Conservation (phyloP, 2,113 vertebrate species). For the Pyrgilauda ruficollis region DNA sequence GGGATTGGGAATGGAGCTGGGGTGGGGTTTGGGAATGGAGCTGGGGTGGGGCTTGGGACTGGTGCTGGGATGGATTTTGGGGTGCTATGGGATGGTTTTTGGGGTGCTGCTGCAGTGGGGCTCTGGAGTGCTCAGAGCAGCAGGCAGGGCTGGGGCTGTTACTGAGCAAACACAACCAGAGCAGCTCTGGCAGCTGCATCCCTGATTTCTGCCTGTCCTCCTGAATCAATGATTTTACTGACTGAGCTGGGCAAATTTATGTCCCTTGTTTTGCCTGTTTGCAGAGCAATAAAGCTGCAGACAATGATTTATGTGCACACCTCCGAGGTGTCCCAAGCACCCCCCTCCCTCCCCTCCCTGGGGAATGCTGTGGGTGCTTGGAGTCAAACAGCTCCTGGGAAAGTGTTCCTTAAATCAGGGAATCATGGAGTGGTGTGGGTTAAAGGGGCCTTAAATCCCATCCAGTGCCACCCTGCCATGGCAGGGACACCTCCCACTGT, state of each 20-base stretch:
- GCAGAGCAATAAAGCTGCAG: background rate
- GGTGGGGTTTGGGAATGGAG: too few relatives aligned
- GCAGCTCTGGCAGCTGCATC: background rate
- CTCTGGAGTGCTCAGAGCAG: rapidly evolving
- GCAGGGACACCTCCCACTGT: background rate
- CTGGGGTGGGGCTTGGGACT: too few relatives aligned
- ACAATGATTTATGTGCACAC: rapidly evolving
- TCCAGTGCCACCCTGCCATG: rapidly evolving
- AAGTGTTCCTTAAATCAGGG: background rate
- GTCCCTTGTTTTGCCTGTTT: background rate
- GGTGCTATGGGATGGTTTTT: too few relatives aligned
- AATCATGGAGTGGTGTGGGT: background rate
- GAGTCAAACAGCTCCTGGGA: background rate
- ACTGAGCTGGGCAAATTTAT: background rate
- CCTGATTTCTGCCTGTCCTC: background rate
- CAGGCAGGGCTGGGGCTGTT: background rate
- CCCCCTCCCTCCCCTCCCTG: rapidly evolving
- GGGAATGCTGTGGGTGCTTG: background rate
- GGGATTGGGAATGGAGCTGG: too few relatives aligned
- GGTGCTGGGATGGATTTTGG: too few relatives aligned
- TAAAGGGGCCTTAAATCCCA: rapidly evolving
- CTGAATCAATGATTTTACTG: rapidly evolving
- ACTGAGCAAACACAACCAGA: rapidly evolving
- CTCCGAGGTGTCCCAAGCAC: rapidly evolving
- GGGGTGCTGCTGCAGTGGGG: too few relatives aligned